Evolutionary conservation across 2,113 vertebrate genomes (phyloP).

Genomic region (Tyrannus savana): DNA sequence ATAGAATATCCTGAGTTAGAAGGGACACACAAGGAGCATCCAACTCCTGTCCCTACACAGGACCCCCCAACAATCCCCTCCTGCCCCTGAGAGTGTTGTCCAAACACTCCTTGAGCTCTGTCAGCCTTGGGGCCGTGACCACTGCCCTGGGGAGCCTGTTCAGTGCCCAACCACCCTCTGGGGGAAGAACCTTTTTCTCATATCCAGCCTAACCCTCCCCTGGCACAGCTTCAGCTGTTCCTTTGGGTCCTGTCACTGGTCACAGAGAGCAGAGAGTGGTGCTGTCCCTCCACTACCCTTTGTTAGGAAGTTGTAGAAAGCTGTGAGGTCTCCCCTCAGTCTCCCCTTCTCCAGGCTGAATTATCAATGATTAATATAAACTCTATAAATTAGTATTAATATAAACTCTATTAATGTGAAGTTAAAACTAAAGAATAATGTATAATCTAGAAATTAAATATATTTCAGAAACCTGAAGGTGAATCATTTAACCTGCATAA

Average conservation of each 20-base stretch:
- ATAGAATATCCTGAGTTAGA: background rate
- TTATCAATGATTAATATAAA: background rate
- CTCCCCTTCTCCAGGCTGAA: background rate
- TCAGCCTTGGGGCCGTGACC: background rate
- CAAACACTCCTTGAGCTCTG: background rate
- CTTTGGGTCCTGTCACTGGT: background rate
- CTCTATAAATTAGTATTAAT: background rate
- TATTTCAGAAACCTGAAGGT: background rate
- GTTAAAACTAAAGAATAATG: background rate
- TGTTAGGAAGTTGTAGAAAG: background rate
- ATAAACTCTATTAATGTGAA: background rate
- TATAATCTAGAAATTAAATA: background rate
- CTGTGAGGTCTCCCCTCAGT: background rate
- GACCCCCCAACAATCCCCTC: background rate
- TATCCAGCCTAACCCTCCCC: accelerated
- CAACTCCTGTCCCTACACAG: background rate
- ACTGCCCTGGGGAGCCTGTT: background rate
- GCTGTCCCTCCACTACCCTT: background rate
- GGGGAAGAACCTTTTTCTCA: background rate
- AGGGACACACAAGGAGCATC: background rate
- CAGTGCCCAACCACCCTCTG: background rate
- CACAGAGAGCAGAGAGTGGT: accelerated
- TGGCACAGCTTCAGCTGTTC: accelerated
- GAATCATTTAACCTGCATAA: background rate
- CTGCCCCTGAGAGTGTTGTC: accelerated